phyloP scores from a whole-genome alignment of 2,113 vertebrate genomes.

The Python bivittatus region DNA sequence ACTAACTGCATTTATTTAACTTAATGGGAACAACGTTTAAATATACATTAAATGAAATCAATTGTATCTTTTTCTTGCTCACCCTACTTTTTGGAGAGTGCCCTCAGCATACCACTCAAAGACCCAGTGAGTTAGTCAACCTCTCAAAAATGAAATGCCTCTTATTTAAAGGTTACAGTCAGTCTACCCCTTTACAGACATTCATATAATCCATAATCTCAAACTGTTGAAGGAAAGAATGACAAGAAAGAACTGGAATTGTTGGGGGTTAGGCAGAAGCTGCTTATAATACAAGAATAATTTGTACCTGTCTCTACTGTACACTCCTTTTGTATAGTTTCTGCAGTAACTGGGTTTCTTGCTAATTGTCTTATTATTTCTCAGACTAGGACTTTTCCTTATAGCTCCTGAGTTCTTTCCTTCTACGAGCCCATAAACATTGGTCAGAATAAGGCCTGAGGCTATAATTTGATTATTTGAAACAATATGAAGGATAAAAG shows the following conservation, averaged over 20 bases:
- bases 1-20: neutral
- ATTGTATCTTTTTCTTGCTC: neutral
- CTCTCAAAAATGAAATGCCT: neutral
- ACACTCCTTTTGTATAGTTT: neutral
- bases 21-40: neutral
- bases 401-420: neutral
- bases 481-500: neutral
- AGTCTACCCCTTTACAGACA: neutral
- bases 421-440: neutral
- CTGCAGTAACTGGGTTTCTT: neutral
- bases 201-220: neutral
- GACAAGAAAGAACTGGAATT: neutral
- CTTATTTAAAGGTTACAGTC: neutral
- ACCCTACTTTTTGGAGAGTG: neutral
- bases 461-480: neutral
- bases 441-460: constrained; percentile 16
- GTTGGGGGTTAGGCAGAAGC: rapidly evolving
- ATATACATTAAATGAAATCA: neutral
- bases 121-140: neutral
- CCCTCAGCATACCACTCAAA: neutral
- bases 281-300: neutral
- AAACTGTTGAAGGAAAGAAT: neutral
- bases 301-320: neutral
- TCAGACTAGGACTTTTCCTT: neutral
- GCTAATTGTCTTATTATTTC: neutral